phyloP scores from a whole-genome alignment of 1,140 invertebrate species.

The Grapholita molesta region DNA sequence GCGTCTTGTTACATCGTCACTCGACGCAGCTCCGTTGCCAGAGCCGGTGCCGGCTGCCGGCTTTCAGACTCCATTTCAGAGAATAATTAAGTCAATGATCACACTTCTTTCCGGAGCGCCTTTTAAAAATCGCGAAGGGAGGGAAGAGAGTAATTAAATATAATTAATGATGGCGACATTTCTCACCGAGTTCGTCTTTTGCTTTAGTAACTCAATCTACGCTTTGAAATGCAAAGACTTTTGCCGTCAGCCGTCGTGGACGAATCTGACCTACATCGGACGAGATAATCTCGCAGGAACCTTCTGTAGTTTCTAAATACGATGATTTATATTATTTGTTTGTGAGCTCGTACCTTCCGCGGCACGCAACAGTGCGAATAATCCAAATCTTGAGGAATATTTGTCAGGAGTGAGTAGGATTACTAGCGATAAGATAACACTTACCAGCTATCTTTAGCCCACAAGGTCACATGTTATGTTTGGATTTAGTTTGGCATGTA shows the following conservation, averaged over 20 bases:
- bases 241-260: neutral
- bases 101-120: constrained; percentile 10
- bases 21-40: too few species aligned
- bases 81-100: constrained; percentile 17
- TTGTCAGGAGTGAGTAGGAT: too few species aligned
- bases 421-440: too few species aligned
- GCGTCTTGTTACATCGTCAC: neutral
- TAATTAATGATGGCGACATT: constrained; percentile 16
- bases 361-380: too few species aligned
- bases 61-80: neutral
- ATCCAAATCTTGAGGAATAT: too few species aligned
- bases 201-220: constrained; percentile 12
- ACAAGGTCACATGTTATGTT: too few species aligned
- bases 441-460: too few species aligned
- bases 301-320: neutral
- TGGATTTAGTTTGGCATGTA: too few species aligned
- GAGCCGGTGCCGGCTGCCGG: neutral
- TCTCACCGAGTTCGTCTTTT: constrained; percentile 9
- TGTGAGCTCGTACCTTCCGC: too few species aligned
- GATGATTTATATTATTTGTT: too few species aligned
- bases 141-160: constrained; percentile 9
- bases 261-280: neutral
- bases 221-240: constrained; percentile 14
- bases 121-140: constrained; percentile 2
- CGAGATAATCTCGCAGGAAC: neutral